Evolutionary conservation across 2,888 invertebrate species (phyloP).

Genomic region (Xanthia togata): DNA sequence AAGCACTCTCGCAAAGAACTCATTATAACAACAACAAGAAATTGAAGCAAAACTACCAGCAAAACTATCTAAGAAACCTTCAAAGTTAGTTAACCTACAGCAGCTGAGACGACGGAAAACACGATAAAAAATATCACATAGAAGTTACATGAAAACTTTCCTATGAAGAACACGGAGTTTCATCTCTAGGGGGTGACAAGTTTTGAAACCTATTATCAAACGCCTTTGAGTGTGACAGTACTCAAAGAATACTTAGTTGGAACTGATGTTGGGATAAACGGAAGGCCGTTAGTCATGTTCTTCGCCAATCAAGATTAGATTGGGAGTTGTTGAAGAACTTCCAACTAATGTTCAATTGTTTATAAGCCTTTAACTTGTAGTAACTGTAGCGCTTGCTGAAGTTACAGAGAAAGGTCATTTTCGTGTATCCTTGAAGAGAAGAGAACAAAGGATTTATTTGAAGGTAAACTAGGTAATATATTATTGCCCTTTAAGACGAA

Average conservation of each 20-base stretch:
- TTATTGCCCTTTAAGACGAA: neutral
- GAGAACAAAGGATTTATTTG: neutral
- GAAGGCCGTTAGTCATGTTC: conserved; percentile 17
- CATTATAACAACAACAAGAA: neutral
- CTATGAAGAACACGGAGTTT: conserved; percentile 12
- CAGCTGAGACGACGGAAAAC: neutral
- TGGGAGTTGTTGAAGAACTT: conserved; percentile 2
- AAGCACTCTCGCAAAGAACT: neutral
- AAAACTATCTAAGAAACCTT: neutral
- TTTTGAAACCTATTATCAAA: conserved; percentile 34
- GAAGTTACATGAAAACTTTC: conserved; percentile 1
- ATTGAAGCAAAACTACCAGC: neutral
- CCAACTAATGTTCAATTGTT: neutral
- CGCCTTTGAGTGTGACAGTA: conserved; percentile 25
- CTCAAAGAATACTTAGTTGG: conserved; percentile 33
- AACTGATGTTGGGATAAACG: neutral
- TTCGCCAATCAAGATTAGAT: conserved; percentile 13
- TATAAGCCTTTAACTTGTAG: neutral
- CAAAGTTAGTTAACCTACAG: neutral
- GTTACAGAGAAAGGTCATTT: neutral
- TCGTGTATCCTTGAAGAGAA: neutral
- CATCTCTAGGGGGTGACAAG: conserved; percentile 16
- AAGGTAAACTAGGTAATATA: neutral
- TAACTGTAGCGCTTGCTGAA: neutral
- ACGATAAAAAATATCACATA: conserved; percentile 7